Base-by-base conservation (phyloP, 2,888 invertebrate genomes). In the Pristionchus entomophagus region DNA sequence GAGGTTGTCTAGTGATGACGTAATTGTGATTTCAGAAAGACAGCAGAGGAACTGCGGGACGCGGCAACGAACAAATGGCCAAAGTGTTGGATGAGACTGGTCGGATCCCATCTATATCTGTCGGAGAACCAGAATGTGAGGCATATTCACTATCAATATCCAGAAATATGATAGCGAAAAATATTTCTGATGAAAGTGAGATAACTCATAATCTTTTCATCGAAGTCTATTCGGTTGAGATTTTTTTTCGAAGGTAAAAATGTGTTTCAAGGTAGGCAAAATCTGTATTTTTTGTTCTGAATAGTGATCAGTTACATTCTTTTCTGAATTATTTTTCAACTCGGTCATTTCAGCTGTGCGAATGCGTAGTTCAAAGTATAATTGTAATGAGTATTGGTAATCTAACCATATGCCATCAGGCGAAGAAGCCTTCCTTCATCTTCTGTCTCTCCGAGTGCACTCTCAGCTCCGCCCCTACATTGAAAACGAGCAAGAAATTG, bases 401-500 rank as follows among this genome's bases (percentile, higher is more conserved):
- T 49, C 8, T 49, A 12, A n/a, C n/a, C n/a, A n/a, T n/a, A n/a
- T n/a, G 2, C 22, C 8, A 88, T 80, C 77, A 91, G 91, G 41
- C 89, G 8, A 90, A 90, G 77, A 85, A 89, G 26, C 89, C 92
- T 8, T 91, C 93, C 38, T 88, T 93, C 77, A 87, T 88, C 12
- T 89, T 92, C 82, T 90, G 91, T 59, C 85, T 92, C 56, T 77
- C 87, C 12, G 87, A 89, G 59, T 90, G 90, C 81, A 88, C 88
- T 22, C 87, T 93, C 26, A 88, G 88, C 22, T 90, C 88, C 17
- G 86, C 87, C n/a, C 88, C 91, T 12, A 89, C 91, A 73, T 86
- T 92, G 86, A 90, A 91, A 80, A 93, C 92, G 2, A 89, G 91
- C 45, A 93, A 93, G 84, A 92, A 93, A 87, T 89, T 90, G 92